Percentiles rank a stretch among this genome's conserved stretches.
Evolutionary conservation across 2,113 vertebrate genomes (phyloP).

Genomic region (Tympanuchus pallidicinctus): DNA sequence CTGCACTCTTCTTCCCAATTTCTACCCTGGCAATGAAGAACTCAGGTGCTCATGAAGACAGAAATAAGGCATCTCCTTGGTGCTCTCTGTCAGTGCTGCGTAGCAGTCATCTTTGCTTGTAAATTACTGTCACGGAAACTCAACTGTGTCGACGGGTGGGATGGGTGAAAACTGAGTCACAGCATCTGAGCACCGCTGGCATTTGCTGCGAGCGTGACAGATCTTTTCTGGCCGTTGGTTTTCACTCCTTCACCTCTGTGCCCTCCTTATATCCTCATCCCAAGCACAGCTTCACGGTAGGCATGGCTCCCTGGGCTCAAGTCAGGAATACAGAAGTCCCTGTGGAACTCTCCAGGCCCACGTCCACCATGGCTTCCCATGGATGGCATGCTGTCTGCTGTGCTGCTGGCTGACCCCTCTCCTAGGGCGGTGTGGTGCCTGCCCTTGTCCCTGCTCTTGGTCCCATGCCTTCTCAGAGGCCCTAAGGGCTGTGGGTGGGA

Average conservation of each 20-base stretch:
- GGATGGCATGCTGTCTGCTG: neutral
- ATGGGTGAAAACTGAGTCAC: neutral
- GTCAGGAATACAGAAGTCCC: neutral
- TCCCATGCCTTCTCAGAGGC: neutral
- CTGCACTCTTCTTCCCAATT: neutral
- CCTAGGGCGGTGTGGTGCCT: accelerated
- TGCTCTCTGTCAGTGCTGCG: neutral
- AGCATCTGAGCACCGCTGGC: neutral
- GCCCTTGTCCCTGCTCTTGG: neutral
- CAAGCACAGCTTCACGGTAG: neutral
- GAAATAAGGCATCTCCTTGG: neutral
- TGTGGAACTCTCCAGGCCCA: neutral
- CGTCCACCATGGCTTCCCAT: too few relatives aligned
- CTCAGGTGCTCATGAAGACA: neutral
- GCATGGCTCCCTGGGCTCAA: accelerated
- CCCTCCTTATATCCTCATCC: neutral
- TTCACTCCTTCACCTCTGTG: neutral
- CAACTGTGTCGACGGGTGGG: accelerated
- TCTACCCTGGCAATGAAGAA: neutral
- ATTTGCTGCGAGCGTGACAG: neutral
- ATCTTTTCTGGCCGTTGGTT: neutral
- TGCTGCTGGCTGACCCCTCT: neutral
- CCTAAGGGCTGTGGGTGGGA: neutral
- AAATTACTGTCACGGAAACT: neutral
- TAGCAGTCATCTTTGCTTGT: neutral